Evolutionary conservation across 1,140 invertebrate species (phyloP), one percentile per base, ranked within the genome.

Genomic region (Pinna nobilis): DNA sequence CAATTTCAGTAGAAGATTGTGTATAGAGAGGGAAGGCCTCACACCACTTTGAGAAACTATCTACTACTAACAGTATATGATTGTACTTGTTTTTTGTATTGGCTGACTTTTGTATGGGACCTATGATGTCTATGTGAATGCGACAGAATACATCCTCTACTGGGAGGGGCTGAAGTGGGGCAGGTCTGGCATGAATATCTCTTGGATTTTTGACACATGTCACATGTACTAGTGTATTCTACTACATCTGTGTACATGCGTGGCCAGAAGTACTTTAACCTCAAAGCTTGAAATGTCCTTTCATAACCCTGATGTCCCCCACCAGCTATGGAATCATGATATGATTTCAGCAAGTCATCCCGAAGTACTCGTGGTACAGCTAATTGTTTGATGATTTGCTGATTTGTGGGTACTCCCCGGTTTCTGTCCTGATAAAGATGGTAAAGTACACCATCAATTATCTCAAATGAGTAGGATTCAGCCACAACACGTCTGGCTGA

Each of bases 21-120:
- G 69, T 55, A 44, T 53, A 41, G 0, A 76, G 7, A 1, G 74
- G 65, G 25, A 74, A 68, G 4, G 68, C 72, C 33, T 80, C 78
- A 13, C 53, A 37, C 78, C 78, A 79, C 60, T 74, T 49, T 3
- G 72, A 70, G 33, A 73, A 80, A 23, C 55, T 39, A 41, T 80
- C 80, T 25, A 76, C 73, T 20, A 80, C 61, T 33, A 82, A 55
- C 9, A 82, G 55, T 33, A 82, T 60, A 44, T 80, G 67, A 37
- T 76, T 66, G 37, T 74, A 75, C 25, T 70, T 74, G 9, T 66
- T 53, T 35, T 44, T 44, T 49, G 44, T 47, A 33, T 18, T 51
- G n/a, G 59, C 25, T 23, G 53, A 30, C 39, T 33, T 51, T 71
- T 28, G 60, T 15, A 73, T 20, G 18, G 69, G 76, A 44, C 75